phyloP scores from a whole-genome alignment of 2,888 invertebrate species.

The Oxystoma pomonae region DNA sequence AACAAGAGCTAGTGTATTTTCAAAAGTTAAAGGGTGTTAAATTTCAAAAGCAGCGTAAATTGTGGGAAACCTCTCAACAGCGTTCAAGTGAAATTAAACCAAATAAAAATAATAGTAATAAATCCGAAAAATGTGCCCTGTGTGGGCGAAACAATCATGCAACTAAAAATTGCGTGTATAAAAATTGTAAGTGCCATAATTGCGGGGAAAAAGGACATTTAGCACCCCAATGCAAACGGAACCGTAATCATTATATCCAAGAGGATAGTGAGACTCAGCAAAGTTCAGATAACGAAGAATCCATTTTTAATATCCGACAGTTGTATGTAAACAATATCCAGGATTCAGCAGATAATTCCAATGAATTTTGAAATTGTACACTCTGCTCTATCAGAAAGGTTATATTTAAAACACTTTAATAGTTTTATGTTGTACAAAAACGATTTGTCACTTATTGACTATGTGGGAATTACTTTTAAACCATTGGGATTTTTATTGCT shows the following conservation, averaged over 20 bases:
- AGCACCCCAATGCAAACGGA: constrained; percentile 16
- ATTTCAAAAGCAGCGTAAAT: no score
- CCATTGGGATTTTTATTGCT: constrained; percentile 16
- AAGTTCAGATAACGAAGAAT: constrained; percentile 11
- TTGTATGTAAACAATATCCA: constrained; percentile 14
- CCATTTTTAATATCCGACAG: no score
- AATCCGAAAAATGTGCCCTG: no score
- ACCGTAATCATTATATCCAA: constrained; percentile 1
- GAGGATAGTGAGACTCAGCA: not conserved
- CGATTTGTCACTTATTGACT: constrained; percentile 16
- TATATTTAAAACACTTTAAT: constrained; percentile 4
- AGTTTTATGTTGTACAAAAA: not conserved
- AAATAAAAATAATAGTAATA: no score
- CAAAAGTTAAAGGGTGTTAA: not conserved
- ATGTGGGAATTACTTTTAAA: constrained; percentile 17
- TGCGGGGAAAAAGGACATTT: constrained; percentile 20
- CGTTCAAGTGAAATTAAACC: no score
- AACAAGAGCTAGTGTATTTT: not conserved
- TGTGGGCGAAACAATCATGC: constrained; percentile 10
- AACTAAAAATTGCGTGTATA: constrained; percentile 1
- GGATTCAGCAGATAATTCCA: constrained; percentile 18
- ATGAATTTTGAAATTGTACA: constrained; percentile 19
- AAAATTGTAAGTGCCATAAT: constrained; percentile 15
- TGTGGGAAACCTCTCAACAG: no score
- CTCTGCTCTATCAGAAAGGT: constrained; percentile 21